Percentiles rank a stretch among this genome's conserved stretches.
These are phyloP conservation scores for Campylomormyrus numenius DNA, from an alignment of 2,113 vertebrate genomes.

Conservation along the genomic window DNA sequence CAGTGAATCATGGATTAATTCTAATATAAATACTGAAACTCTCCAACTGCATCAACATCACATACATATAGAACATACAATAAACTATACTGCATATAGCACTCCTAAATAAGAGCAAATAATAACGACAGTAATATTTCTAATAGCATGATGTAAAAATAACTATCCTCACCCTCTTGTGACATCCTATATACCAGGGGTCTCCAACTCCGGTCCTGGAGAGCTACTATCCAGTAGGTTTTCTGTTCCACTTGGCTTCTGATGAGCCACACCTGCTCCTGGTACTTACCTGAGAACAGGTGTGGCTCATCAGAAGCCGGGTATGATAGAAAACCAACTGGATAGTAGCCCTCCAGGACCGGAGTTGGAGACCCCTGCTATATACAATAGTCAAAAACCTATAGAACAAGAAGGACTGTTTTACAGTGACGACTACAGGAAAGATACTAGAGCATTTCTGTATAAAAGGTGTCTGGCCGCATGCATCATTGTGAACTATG, in stretches of 20 bases:
- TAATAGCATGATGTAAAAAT: neutral
- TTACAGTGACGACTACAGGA: neutral
- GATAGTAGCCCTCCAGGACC: no score
- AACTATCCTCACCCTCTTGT: neutral
- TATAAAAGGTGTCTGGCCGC: neutral
- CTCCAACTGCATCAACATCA: neutral
- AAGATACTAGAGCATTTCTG: neutral
- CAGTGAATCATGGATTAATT: neutral
- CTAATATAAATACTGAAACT: neutral
- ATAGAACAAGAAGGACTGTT: neutral
- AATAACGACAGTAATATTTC: neutral
- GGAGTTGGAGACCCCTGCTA: no score
- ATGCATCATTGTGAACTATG: neutral
- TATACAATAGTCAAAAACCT: neutral
- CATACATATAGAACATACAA: neutral
- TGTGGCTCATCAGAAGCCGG: no score
- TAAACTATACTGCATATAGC: neutral
- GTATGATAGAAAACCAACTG: no score
- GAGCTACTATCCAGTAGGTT: no score
- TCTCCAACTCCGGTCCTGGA: no score
- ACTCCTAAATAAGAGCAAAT: neutral
- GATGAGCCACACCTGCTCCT: no score
- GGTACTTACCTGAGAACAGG: no score
- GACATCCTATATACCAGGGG: neutral
- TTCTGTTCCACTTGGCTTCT: no score